Percentiles rank a stretch among this genome's conserved stretches.
Evolutionary conservation across 2,797 vertebrate genomes (phyloP).

Genomic region (Macropodus opercularis): DNA sequence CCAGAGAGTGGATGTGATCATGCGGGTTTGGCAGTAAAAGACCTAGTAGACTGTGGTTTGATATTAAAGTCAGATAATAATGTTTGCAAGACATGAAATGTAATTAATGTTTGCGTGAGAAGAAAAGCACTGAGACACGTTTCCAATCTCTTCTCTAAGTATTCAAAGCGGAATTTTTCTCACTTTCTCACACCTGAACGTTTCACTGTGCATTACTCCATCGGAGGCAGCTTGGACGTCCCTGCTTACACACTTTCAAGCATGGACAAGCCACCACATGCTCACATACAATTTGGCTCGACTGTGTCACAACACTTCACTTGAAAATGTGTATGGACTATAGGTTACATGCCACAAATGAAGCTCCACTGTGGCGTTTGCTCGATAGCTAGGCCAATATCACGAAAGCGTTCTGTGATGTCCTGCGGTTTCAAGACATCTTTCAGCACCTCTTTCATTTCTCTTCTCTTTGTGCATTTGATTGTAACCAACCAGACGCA

Average conservation of each 20-base stretch:
- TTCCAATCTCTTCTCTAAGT: slow-evolving; percentile 1
- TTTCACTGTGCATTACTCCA: slow-evolving; percentile 22
- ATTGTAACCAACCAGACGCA: slow-evolving; percentile 23
- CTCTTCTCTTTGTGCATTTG: slow-evolving; percentile 1
- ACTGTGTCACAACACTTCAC: slow-evolving; percentile 76
- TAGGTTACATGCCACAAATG: slow-evolving; percentile 67
- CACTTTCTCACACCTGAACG: not conserved
- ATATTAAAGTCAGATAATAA: slow-evolving; percentile 43
- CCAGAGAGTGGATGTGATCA: slow-evolving; percentile 46
- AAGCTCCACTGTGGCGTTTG: slow-evolving; percentile 48
- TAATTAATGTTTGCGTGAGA: slow-evolving; percentile 22
- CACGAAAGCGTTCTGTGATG: not conserved
- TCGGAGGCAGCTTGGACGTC: slow-evolving; percentile 51
- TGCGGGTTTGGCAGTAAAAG: slow-evolving; percentile 32
- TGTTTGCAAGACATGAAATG: slow-evolving; percentile 43
- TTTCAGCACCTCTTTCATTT: not conserved
- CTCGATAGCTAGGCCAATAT: slow-evolving; percentile 27
- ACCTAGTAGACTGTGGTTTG: slow-evolving; percentile 33
- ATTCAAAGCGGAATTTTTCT: not conserved
- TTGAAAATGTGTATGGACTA: slow-evolving; percentile 66
- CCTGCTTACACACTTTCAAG: slow-evolving; percentile 64
- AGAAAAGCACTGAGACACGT: slow-evolving; percentile 20
- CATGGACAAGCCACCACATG: slow-evolving; percentile 73
- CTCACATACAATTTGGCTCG: slow-evolving; percentile 72
- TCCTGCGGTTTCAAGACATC: not conserved